Base-by-base conservation (phyloP, 2,113 vertebrate species). In the Chaetura pelagica region DNA sequence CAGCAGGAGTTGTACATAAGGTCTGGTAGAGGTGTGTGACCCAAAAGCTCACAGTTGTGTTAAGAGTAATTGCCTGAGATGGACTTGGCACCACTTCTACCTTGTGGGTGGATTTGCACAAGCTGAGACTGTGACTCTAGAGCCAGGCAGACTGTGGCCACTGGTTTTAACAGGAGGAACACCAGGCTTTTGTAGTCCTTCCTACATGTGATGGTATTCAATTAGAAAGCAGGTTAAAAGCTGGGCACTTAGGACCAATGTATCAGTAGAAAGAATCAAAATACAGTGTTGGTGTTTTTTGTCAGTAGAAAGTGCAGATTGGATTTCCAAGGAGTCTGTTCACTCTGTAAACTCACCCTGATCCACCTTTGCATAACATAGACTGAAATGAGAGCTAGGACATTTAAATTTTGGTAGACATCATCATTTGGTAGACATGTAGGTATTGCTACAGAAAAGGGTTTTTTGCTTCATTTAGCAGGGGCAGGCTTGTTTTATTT, bases 401-500 rank as follows among this genome's bases (percentile, higher is more conserved):
- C 6, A 12, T 42, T 30, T 57, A 59, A 6, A n/a, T 83, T 85
- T 63, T 84, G 14, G 42, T 58, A 19, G 38, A 11, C 2, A 3
- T 54, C 66, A n/a, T n/a, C n/a, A n/a, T 85, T 63, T 84, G 14
- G 42, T 58, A 19, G 38, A 11, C 2, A 21, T 15, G 23, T 3
- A 29, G 15, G 21, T 15, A 20, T 32, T 90, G 29, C 27, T 75
- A 0, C 26, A 7, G 17, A 34, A 72, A 76, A 24, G 12, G 30
- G 4, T 2, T 42, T 62, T 30, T 88, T 87, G 76, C 66, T 93
- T 78, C 10, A 0, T 90, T 93, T 82, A 89, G 42, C 61, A 84
- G 78, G 87, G 87, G 30, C 79, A 84, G 79, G 58, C 54, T 96
- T 94, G 35, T 58, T 84, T 95, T 20, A 22, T 79, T 88, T 59